A percentile compares a stretch with the other conserved stretches of the same genome.
These are phyloP conservation scores for Ditula angustiorana DNA, from an alignment of 2,888 invertebrate species.

Conservation along the genomic window DNA sequence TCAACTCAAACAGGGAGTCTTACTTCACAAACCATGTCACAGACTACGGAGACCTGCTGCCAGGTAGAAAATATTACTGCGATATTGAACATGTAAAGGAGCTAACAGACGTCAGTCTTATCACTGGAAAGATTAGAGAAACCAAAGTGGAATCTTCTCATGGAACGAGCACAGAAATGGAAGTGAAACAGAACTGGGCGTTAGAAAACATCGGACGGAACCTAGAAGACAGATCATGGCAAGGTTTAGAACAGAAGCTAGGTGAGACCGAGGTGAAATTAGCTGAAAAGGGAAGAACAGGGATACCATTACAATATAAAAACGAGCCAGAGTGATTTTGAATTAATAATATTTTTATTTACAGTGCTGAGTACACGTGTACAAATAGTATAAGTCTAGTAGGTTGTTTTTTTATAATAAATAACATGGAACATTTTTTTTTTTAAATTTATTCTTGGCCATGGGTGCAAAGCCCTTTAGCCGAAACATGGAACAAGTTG, in stretches of 20 bases:
- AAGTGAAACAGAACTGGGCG: constrained; percentile 81
- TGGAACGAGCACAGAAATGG: constrained; percentile 67
- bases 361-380: constrained; percentile 44
- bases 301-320: constrained; percentile 90
- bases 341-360: constrained; percentile 52
- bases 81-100: constrained; percentile 72
- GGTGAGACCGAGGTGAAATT: constrained; percentile 89
- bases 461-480: too few species aligned
- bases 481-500: neutral
- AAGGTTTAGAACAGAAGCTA: constrained; percentile 93
- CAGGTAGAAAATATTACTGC: constrained; percentile 85
- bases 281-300: constrained; percentile 90
- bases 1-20: constrained; percentile 86
- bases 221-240: constrained; percentile 91
- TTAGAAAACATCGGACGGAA: constrained; percentile 87
- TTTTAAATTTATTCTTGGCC: too few species aligned
- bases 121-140: constrained; percentile 89
- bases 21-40: constrained; percentile 87
- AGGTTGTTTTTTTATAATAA: constrained; percentile 18
- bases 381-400: constrained; percentile 20
- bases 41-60: constrained; percentile 91
- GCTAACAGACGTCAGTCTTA: constrained; percentile 89
- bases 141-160: constrained; percentile 65
- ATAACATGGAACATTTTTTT: constrained; percentile 11
- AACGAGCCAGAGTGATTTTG: constrained; percentile 81